Evolutionary conservation across 2,797 vertebrate genomes (phyloP).

Genomic region (Pyrrhura leucotis): DNA sequence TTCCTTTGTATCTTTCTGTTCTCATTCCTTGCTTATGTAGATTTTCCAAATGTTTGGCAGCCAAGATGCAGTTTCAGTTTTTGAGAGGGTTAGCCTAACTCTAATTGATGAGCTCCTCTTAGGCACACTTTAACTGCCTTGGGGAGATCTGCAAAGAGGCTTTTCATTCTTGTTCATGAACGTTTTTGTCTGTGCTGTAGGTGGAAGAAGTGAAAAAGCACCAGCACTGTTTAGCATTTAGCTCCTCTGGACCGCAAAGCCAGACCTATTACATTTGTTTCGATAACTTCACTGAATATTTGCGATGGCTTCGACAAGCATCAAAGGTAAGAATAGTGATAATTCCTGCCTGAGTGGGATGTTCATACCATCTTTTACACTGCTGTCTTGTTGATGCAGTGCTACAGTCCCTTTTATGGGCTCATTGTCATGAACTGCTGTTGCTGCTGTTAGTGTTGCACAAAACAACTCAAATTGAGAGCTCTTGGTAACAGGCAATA

Average conservation of each 20-base stretch:
- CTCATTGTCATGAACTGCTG: background rate
- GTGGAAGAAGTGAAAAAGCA: slow-evolving; percentile 98
- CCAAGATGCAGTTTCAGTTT: background rate
- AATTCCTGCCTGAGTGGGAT: background rate
- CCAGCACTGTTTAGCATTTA: slow-evolving; percentile 97
- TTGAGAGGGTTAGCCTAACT: background rate
- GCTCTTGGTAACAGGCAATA: background rate
- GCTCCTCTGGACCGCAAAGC: slow-evolving; percentile 95
- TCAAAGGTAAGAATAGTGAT: slow-evolving; percentile 84
- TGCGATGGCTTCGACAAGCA: slow-evolving; percentile 95
- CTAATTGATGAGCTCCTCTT: background rate
- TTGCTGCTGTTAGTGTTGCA: background rate
- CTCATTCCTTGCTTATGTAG: background rate
- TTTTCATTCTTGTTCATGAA: background rate
- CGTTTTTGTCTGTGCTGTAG: slow-evolving; percentile 69
- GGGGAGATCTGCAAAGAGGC: background rate
- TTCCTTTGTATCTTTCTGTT: background rate
- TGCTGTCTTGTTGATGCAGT: background rate
- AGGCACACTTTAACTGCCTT: background rate
- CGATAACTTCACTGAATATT: slow-evolving; percentile 96
- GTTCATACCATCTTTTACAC: background rate
- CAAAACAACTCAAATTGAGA: background rate
- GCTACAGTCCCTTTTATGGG: background rate
- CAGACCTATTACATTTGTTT: slow-evolving; percentile 98
- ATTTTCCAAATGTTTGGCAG: background rate